Evolutionary conservation across 2,113 vertebrate genomes (phyloP).

Genomic region (Motacilla alba): DNA sequence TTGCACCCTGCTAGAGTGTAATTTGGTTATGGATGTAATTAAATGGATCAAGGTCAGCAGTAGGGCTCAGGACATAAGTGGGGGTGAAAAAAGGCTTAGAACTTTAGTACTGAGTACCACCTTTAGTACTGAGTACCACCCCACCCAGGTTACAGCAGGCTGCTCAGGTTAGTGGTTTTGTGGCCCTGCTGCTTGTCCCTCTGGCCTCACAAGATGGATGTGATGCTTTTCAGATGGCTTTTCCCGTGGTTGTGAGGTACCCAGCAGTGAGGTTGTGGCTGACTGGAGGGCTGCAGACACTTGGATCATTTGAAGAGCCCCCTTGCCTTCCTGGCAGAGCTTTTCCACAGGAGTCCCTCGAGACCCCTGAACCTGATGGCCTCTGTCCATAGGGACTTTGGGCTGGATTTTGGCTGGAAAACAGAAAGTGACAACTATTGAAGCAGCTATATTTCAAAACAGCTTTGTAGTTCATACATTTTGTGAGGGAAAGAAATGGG

Average conservation of each 20-base stretch:
- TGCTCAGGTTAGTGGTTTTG: background rate
- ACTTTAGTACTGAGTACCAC: background rate
- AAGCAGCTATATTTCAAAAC: background rate
- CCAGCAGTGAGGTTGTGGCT: background rate
- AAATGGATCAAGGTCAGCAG: conserved; percentile 53
- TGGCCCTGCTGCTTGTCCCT: background rate
- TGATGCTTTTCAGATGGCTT: background rate
- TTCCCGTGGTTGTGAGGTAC: background rate
- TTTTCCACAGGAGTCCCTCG: background rate
- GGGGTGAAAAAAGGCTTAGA: background rate
- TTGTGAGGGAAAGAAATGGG: background rate
- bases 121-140: background rate
- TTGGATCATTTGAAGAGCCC: background rate
- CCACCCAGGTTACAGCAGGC: no score
- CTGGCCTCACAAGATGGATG: background rate
- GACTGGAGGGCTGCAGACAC: background rate
- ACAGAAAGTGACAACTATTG: background rate
- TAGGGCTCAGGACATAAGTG: conserved; percentile 4
- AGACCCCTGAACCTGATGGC: background rate
- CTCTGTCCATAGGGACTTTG: background rate
- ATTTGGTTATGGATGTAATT: conserved; percentile 52
- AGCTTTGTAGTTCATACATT: background rate
- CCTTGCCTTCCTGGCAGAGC: background rate
- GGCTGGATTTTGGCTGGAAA: background rate
- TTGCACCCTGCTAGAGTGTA: conserved; percentile 44